Conservation (phyloP, 2,888 invertebrate species). For the Isoperla grammatica region DNA sequence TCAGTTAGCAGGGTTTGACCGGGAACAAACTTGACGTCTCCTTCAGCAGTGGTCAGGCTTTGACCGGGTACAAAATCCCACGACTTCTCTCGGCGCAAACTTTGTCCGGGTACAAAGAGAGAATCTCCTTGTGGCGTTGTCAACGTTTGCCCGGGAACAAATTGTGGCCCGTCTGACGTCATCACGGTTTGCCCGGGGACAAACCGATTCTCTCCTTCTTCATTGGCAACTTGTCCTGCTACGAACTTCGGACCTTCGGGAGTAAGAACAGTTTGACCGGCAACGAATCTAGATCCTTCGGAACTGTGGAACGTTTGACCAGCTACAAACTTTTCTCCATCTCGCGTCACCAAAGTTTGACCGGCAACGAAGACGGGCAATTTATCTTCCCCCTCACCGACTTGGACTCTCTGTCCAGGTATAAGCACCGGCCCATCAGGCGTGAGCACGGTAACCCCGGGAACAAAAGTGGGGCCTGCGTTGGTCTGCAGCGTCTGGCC, state of each 20-base stretch:
- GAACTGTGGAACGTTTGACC: conserved; percentile 60
- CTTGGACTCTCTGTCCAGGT: conserved; percentile 62
- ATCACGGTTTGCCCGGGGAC: conserved; percentile 57
- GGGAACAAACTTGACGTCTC: conserved; percentile 54
- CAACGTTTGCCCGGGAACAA: conserved; percentile 55
- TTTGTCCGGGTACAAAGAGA: conserved; percentile 58
- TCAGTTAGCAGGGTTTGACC: conserved; percentile 58
- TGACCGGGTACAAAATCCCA: conserved; percentile 65
- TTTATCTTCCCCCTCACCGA: conserved; percentile 40
- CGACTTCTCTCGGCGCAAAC: conserved; percentile 46
- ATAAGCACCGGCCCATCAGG: conserved; percentile 62
- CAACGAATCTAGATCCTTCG: conserved; percentile 49
- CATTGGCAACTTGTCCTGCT: conserved; percentile 50
- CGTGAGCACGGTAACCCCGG: conserved; percentile 65
- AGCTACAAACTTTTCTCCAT: conserved; percentile 57
- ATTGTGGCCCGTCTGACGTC: conserved; percentile 56
- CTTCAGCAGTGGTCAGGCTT: conserved; percentile 51
- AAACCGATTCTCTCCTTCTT: conserved; percentile 48
- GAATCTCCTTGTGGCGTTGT: conserved; percentile 49
- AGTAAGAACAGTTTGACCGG: conserved; percentile 59
- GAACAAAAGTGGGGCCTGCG: conserved; percentile 61
- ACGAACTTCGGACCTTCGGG: conserved; percentile 58
- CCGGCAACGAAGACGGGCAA: conserved; percentile 63
- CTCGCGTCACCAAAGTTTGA: conserved; percentile 53
- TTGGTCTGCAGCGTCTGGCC: conserved; percentile 69